Evolutionary conservation across 2,797 vertebrate species (phyloP).

Genomic region (Balearica regulorum): DNA sequence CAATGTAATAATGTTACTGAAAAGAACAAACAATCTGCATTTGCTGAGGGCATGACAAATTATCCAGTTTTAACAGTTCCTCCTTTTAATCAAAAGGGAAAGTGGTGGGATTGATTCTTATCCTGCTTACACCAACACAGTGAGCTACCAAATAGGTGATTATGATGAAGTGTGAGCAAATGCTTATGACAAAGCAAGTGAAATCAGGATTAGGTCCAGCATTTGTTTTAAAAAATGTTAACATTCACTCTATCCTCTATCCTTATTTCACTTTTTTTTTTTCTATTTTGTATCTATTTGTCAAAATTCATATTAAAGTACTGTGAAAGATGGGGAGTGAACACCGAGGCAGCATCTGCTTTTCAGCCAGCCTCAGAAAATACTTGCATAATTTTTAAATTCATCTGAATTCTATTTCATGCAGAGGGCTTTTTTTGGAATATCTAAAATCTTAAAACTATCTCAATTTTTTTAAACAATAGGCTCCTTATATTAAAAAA

Average conservation of each 20-base stretch:
- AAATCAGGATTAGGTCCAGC: background rate
- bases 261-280: background rate
- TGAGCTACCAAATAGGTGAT: background rate
- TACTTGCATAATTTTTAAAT: slow-evolving; percentile 16
- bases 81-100: background rate
- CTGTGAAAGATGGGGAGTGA: background rate
- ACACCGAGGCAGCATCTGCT: background rate
- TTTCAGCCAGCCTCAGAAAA: slow-evolving; percentile 16
- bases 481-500: background rate
- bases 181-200: background rate
- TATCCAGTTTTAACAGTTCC: background rate
- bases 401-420: slow-evolving; percentile 21
- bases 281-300: background rate
- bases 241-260: background rate
- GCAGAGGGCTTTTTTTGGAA: background rate
- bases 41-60: background rate
- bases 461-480: background rate
- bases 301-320: background rate
- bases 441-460: background rate
- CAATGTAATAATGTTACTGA: background rate
- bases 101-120: background rate
- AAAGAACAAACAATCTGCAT: slow-evolving; percentile 20
- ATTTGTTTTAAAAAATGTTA: background rate
- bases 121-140: background rate
- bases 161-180: background rate